Evolutionary conservation across 1,140 invertebrate genomes (phyloP).

Genomic region (Habropoda laboriosa): DNA sequence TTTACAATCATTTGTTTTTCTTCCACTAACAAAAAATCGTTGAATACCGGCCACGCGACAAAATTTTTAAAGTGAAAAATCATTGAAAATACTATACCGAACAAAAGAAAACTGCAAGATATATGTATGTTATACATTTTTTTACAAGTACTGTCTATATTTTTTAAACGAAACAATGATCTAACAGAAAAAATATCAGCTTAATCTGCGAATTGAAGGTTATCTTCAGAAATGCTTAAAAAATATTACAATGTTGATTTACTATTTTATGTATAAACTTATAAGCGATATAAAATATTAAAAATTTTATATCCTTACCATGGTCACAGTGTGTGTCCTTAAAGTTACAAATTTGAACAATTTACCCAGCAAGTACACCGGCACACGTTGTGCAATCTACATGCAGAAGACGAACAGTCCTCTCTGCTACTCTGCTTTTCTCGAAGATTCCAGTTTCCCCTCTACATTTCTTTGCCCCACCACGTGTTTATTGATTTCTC

Average conservation of each 20-base stretch:
- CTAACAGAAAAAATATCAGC: not conserved
- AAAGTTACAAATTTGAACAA: not conserved
- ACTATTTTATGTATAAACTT: not conserved
- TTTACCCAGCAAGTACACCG: conserved; percentile 49
- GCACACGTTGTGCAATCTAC: conserved; percentile 72
- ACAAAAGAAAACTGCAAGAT: not conserved
- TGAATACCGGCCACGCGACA: not conserved
- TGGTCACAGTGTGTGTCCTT: conserved; percentile 17
- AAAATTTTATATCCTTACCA: conserved; percentile 47
- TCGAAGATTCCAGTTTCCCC: conserved; percentile 68
- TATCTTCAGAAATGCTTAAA: not conserved
- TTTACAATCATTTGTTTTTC: conserved; percentile 11
- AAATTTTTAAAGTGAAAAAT: not conserved
- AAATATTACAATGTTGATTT: not conserved
- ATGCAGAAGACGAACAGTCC: not conserved
- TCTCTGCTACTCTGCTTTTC: conserved; percentile 53
- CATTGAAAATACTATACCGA: not conserved
- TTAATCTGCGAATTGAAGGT: not conserved
- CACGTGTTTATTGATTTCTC: conserved; percentile 48
- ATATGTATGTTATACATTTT: not conserved
- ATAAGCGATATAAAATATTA: not conserved
- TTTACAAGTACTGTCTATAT: not conserved
- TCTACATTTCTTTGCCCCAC: conserved; percentile 6
- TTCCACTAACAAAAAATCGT: not conserved
- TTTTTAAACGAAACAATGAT: too few relatives aligned